These are phyloP conservation scores for Hemaris fuciformis DNA, from an alignment of 2,888 invertebrate species.

Conservation along the genomic window DNA sequence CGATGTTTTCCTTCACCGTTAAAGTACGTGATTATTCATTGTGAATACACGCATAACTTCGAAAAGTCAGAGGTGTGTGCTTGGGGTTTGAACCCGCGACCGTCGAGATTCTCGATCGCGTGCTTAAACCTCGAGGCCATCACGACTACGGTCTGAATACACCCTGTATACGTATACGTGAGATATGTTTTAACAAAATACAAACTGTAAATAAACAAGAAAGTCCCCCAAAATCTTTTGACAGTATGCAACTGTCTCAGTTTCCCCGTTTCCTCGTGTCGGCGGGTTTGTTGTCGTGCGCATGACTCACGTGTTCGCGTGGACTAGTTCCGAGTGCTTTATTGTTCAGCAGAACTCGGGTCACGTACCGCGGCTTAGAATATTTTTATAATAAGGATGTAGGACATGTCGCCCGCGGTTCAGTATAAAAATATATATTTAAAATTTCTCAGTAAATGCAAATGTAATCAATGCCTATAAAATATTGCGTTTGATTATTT, in stretches of 20 bases:
- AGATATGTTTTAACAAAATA: neutral
- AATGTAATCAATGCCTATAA: no score
- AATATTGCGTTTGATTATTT: no score
- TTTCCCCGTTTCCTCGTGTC: conserved; percentile 2
- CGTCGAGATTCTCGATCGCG: no score
- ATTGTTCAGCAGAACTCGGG: conserved; percentile 19
- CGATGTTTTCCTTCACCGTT: no score
- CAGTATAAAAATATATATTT: neutral
- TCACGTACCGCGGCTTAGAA: conserved; percentile 15
- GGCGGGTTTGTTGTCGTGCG: conserved; percentile 6
- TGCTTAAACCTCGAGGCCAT: no score
- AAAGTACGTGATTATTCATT: no score
- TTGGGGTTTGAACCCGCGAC: no score
- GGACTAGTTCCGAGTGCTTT: conserved; percentile 20
- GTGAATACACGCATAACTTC: no score
- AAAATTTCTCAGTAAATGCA: no score
- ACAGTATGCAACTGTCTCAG: neutral
- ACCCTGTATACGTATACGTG: no score
- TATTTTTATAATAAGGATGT: neutral
- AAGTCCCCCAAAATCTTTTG: conserved; percentile 1
- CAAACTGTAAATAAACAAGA: conserved; percentile 4
- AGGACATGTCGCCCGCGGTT: neutral
- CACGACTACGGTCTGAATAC: no score
- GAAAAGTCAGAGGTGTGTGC: no score
- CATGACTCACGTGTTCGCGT: neutral